phyloP scores from a whole-genome alignment of 2,113 vertebrate species.

The Rhea pennata region DNA sequence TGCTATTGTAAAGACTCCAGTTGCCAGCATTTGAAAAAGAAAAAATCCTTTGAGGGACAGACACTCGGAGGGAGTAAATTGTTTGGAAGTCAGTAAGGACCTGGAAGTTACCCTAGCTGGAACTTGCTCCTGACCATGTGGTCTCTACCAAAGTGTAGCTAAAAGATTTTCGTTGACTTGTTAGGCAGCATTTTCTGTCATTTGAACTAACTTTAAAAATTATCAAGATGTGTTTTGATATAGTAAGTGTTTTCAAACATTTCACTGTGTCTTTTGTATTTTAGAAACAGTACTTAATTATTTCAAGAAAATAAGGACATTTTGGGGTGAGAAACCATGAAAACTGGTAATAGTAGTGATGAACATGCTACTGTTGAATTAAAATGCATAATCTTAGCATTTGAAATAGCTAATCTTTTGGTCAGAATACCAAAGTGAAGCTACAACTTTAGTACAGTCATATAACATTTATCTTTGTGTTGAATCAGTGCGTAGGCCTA shows the following conservation, averaged over 20 bases:
- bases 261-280: not conserved
- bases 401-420: slow-evolving; percentile 3
- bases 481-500: rapidly evolving
- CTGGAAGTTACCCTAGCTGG: not conserved
- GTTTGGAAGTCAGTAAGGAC: not conserved
- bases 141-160: not conserved
- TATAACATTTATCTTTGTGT: not conserved
- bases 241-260: not conserved
- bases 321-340: not conserved
- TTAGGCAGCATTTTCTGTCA: not conserved
- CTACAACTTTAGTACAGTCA: not conserved
- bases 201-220: not conserved
- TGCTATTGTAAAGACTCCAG: not conserved
- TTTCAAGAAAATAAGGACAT: not conserved
- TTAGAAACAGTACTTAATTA: not conserved
- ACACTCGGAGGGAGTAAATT: not conserved
- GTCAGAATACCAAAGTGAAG: not conserved
- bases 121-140: not conserved
- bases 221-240: not conserved
- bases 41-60: not conserved
- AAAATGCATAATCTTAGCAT: not conserved
- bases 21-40: not conserved
- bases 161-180: not conserved
- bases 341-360: not conserved
- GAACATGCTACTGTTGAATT: not conserved